Conservation (phyloP, 1,140 invertebrate genomes). For the Cylas formicarius region DNA sequence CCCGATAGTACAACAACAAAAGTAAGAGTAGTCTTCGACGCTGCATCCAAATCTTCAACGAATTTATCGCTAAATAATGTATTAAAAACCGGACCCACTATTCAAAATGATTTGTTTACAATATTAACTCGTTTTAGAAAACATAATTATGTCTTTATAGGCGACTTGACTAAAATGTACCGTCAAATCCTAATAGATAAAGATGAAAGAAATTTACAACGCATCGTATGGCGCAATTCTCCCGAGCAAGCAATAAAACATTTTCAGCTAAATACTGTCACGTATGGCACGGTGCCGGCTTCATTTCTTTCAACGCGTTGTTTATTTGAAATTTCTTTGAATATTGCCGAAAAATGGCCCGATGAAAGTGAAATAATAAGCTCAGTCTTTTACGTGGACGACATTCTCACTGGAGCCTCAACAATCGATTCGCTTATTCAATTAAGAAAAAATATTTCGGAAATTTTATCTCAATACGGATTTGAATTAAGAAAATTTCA, state of each 20-base stretch:
- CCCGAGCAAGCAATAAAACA: slow-evolving; percentile 23
- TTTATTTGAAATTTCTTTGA: slow-evolving; percentile 19
- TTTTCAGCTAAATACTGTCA: slow-evolving; percentile 37
- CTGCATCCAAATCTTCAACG: slow-evolving; percentile 21
- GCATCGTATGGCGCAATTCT: slow-evolving; percentile 39
- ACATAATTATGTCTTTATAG: slow-evolving; percentile 30
- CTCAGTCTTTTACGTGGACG: slow-evolving; percentile 36
- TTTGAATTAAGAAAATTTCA: slow-evolving; percentile 7
- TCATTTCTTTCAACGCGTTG: slow-evolving; percentile 32
- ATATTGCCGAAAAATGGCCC: slow-evolving; percentile 19
- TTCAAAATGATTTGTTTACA: slow-evolving; percentile 31
- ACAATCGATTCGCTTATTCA: slow-evolving; percentile 13
- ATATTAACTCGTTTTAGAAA: slow-evolving; percentile 34
- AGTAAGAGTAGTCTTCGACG: slow-evolving; percentile 25
- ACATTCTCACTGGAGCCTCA: slow-evolving; percentile 26
- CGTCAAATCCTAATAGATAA: slow-evolving; percentile 35
- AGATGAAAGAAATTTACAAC: slow-evolving; percentile 32
- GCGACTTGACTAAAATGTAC: slow-evolving; percentile 43
- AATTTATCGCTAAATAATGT: slow-evolving; percentile 29
- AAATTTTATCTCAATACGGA: slow-evolving; percentile 28
- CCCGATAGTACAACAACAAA: slow-evolving; percentile 33
- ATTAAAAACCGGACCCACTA: slow-evolving; percentile 28
- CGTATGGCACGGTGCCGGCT: slow-evolving; percentile 35
- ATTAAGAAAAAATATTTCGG: slow-evolving; percentile 9
- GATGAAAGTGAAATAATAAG: slow-evolving; percentile 20